These are phyloP conservation scores for Pagrus major DNA, from an alignment of 2,113 vertebrate genomes.

Conservation along the genomic window DNA sequence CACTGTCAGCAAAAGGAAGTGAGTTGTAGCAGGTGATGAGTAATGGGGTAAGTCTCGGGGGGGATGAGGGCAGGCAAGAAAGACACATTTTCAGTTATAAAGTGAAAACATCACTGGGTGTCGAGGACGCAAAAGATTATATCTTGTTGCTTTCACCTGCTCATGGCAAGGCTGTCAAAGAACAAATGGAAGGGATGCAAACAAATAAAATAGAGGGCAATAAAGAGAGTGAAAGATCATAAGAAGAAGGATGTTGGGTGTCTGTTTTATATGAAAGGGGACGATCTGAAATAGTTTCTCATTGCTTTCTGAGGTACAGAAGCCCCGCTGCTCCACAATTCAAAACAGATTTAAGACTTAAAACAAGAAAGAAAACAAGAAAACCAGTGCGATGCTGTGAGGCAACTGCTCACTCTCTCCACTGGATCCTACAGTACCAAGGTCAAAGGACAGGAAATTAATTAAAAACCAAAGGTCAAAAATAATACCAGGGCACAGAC, in stretches of 20 bases:
- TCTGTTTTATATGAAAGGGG: constrained; percentile 22
- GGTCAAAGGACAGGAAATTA: constrained; percentile 15
- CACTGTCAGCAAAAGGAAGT: constrained; percentile 51
- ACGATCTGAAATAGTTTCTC: constrained; percentile 30
- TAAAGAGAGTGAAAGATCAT: neutral
- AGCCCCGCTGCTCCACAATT: constrained; percentile 43
- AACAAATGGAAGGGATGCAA: neutral
- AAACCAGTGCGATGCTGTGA: neutral
- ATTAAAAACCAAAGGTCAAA: constrained; percentile 9
- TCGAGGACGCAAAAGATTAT: neutral
- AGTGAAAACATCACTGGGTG: neutral
- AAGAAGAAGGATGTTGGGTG: neutral
- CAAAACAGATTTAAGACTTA: constrained; percentile 49
- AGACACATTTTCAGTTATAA: neutral
- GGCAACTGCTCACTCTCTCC: neutral
- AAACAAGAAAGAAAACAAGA: constrained; percentile 12
- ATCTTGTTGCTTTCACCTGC: neutral
- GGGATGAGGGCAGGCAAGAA: neutral
- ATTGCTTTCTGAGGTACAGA: constrained; percentile 43
- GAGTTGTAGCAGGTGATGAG: constrained; percentile 23
- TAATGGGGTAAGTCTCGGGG: constrained; percentile 7
- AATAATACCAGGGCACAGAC: neutral
- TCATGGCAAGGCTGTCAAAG: constrained; percentile 15
- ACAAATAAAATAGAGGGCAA: neutral
- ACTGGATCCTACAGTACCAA: neutral